Evolutionary conservation across 1,140 invertebrate species (phyloP).

Genomic region (Drosophila kepulauana): DNA sequence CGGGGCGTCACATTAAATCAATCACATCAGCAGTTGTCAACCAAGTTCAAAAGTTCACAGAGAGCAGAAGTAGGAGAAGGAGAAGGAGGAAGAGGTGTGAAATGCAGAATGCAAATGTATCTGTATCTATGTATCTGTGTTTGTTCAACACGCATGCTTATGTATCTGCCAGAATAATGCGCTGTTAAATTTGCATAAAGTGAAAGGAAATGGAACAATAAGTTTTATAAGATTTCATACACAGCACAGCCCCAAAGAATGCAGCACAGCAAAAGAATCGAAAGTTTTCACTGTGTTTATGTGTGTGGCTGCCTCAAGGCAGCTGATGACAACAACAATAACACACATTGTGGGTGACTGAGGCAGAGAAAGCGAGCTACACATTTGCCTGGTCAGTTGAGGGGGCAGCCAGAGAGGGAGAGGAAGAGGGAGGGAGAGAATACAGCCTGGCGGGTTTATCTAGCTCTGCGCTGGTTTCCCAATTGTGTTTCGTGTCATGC

Average conservation of each 20-base stretch:
- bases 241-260: slow-evolving; percentile 9
- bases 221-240: slow-evolving; percentile 66
- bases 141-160: slow-evolving; percentile 16
- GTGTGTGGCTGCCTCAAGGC: slow-evolving; percentile 61
- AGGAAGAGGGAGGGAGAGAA: not conserved
- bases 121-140: slow-evolving; percentile 31
- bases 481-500: too few relatives aligned
- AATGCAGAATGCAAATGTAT: slow-evolving; percentile 29
- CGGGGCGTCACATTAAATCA: slow-evolving; percentile 53
- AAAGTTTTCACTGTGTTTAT: slow-evolving; percentile 68
- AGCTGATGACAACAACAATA: slow-evolving; percentile 44
- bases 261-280: slow-evolving; percentile 63
- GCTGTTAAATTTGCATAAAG: slow-evolving; percentile 78
- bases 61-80: not conserved
- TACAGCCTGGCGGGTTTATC: not conserved
- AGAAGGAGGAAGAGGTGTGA: not conserved
- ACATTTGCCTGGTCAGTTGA: not conserved
- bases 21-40: slow-evolving; percentile 63
- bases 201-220: slow-evolving; percentile 80
- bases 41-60: slow-evolving; percentile 47
- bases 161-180: slow-evolving; percentile 57
- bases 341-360: slow-evolving; percentile 58
- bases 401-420: too few relatives aligned
- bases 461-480: not conserved
- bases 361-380: slow-evolving; percentile 1